A percentile compares a stretch with the other conserved stretches of the same genome.
Evolutionary conservation across 2,113 vertebrate species (phyloP).

Genomic region (Dunckerocampus dactyliophorus): DNA sequence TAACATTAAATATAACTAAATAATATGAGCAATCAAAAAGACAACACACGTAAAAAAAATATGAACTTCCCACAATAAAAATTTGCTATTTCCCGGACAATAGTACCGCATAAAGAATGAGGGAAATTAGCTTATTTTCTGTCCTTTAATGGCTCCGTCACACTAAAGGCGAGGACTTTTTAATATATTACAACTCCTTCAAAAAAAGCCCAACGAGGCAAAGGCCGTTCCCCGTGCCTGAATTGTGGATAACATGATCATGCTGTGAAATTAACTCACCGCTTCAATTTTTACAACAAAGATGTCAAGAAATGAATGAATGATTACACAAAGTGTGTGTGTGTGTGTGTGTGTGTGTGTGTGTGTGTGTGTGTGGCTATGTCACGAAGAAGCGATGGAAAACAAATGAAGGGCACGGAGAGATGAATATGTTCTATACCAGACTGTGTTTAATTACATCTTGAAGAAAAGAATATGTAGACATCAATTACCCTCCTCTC

Average conservation of each 20-base stretch:
- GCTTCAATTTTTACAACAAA: slow-evolving; percentile 28
- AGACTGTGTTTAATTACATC: slow-evolving; percentile 55
- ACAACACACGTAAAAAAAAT: no score
- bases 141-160: slow-evolving; percentile 45
- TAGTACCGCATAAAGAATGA: not conserved
- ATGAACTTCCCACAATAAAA: no score
- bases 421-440: slow-evolving; percentile 42
- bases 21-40: no score
- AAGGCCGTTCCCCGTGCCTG: slow-evolving; percentile 8
- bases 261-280: slow-evolving; percentile 57
- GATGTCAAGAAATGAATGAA: slow-evolving; percentile 13
- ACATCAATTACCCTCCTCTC: slow-evolving; percentile 59
- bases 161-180: slow-evolving; percentile 43
- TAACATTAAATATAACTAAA: no score
- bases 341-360: not conserved
- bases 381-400: not conserved
- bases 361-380: not conserved
- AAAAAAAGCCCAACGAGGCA: slow-evolving; percentile 16
- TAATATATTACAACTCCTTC: slow-evolving; percentile 25
- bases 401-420: not conserved
- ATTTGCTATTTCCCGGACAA: no score
- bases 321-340: not conserved
- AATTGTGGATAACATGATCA: slow-evolving; percentile 33
- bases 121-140: slow-evolving; percentile 41
- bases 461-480: slow-evolving; percentile 48